Conservation (phyloP, 2,888 invertebrate species). For the Epistrophe grossulariae region DNA sequence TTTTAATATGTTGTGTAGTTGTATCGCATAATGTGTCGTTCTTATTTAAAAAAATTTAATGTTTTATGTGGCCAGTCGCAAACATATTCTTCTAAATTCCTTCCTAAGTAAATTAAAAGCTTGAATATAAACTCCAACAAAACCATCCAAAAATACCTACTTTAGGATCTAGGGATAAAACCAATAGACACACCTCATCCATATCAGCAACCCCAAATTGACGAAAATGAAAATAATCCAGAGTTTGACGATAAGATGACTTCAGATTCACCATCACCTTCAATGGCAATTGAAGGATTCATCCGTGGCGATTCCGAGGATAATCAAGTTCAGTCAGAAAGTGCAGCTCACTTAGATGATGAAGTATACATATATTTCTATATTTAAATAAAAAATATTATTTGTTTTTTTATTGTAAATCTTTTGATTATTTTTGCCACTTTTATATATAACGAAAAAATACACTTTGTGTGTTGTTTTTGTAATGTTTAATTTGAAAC, state of each 20-base stretch:
- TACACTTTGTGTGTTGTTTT: slow-evolving; percentile 15
- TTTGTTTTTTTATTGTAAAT: slow-evolving; percentile 38
- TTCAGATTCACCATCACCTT: slow-evolving; percentile 81
- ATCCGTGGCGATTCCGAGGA: slow-evolving; percentile 83
- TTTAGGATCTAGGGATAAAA: slow-evolving; percentile 49
- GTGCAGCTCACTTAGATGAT: slow-evolving; percentile 81
- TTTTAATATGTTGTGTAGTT: not conserved
- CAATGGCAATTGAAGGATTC: slow-evolving; percentile 83
- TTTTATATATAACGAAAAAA: slow-evolving; percentile 21
- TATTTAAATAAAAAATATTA: slow-evolving; percentile 48
- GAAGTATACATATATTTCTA: slow-evolving; percentile 79
- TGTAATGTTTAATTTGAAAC: slow-evolving; percentile 35
- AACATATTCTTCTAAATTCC: not conserved
- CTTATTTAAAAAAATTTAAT: not conserved
- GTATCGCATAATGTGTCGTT: slow-evolving; percentile 1
- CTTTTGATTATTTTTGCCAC: slow-evolving; percentile 55
- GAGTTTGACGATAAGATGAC: slow-evolving; percentile 66
- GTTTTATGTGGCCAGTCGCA: slow-evolving; percentile 13
- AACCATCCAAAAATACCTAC: slow-evolving; percentile 25
- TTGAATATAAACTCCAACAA: not conserved
- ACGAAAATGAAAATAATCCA: slow-evolving; percentile 72
- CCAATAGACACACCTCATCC: slow-evolving; percentile 6
- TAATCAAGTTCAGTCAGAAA: slow-evolving; percentile 84
- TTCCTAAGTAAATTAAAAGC: not conserved
- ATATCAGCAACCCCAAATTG: slow-evolving; percentile 59